Conservation (phyloP, 2,888 invertebrate genomes). For the Drosophila cyrtoloma region DNA sequence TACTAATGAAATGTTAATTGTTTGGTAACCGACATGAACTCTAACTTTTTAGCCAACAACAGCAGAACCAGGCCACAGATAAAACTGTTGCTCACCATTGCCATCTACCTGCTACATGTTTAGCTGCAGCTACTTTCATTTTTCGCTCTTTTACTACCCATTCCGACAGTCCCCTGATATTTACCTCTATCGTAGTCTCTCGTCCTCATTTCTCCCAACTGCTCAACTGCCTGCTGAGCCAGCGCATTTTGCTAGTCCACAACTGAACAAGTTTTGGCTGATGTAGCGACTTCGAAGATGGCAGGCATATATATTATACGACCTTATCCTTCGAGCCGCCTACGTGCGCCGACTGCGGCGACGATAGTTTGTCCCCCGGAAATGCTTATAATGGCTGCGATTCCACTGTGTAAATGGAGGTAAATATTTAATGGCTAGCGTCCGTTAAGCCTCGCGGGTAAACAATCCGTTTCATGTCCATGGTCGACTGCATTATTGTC, state of each 20-base stretch:
- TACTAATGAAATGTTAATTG: slow-evolving; percentile 77
- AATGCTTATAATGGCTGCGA: slow-evolving; percentile 60
- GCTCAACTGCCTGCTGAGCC: slow-evolving; percentile 54
- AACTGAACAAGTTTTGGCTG: slow-evolving; percentile 54
- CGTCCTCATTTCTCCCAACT: neutral
- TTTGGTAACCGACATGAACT: slow-evolving; percentile 67
- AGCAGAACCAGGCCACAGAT: slow-evolving; percentile 38
- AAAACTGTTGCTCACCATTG: slow-evolving; percentile 27
- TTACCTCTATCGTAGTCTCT: slow-evolving; percentile 32
- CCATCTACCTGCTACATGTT: neutral
- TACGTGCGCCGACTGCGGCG: slow-evolving; percentile 35
- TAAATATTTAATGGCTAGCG: slow-evolving; percentile 64
- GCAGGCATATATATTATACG: slow-evolving; percentile 22
- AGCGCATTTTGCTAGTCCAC: slow-evolving; percentile 42
- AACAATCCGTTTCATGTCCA: slow-evolving; percentile 17
- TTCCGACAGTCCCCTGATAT: slow-evolving; percentile 22
- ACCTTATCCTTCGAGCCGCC: slow-evolving; percentile 18
- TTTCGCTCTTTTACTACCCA: slow-evolving; percentile 15
- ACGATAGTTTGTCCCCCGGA: slow-evolving; percentile 32
- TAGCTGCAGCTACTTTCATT: slow-evolving; percentile 37
- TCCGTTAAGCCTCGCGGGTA: slow-evolving; percentile 16
- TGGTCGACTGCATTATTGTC: slow-evolving; percentile 33
- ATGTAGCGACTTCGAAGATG: slow-evolving; percentile 55
- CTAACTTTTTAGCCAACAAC: slow-evolving; percentile 54
- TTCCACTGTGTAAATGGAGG: slow-evolving; percentile 60